A percentile compares a stretch with the other conserved stretches of the same genome.
Evolutionary conservation across 2,113 vertebrate species (phyloP).

Genomic region (Bungarus multicinctus): DNA sequence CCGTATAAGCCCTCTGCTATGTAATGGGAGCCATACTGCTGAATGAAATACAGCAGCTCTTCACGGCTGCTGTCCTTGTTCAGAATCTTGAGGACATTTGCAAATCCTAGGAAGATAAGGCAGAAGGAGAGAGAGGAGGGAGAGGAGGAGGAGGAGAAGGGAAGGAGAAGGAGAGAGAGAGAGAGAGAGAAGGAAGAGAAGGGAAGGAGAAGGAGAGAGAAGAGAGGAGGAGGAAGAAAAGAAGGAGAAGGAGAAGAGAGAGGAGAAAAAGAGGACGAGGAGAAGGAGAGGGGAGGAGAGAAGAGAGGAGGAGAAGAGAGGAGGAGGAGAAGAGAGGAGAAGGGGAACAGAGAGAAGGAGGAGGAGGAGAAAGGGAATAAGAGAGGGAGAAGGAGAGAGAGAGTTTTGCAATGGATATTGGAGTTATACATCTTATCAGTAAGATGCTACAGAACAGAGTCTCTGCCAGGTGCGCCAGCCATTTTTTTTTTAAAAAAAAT

Average conservation of each 20-base stretch:
- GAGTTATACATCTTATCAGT: too few species aligned
- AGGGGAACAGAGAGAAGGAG: too few species aligned
- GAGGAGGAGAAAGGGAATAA: too few species aligned
- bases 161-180: too few species aligned
- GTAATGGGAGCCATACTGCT: slow-evolving; percentile 93
- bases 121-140: too few species aligned
- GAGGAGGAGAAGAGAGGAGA: too few species aligned
- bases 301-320: too few species aligned
- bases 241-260: accelerated
- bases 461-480: background rate
- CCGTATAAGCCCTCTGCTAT: slow-evolving; percentile 92
- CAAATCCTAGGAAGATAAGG: slow-evolving; percentile 76
- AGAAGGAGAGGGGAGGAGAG: accelerated
- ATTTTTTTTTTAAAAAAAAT: background rate
- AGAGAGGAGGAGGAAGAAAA: too few species aligned
- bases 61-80: slow-evolving; percentile 89
- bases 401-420: background rate
- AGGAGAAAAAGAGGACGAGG: too few species aligned
- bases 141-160: background rate
- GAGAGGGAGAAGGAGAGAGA: background rate
- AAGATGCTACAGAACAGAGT: background rate
- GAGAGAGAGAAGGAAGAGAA: too few species aligned
- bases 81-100: slow-evolving; percentile 91
- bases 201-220: accelerated
- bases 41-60: slow-evolving; percentile 89